Base-by-base conservation (phyloP, 2,113 vertebrate species). In the Procavia capensis region DNA sequence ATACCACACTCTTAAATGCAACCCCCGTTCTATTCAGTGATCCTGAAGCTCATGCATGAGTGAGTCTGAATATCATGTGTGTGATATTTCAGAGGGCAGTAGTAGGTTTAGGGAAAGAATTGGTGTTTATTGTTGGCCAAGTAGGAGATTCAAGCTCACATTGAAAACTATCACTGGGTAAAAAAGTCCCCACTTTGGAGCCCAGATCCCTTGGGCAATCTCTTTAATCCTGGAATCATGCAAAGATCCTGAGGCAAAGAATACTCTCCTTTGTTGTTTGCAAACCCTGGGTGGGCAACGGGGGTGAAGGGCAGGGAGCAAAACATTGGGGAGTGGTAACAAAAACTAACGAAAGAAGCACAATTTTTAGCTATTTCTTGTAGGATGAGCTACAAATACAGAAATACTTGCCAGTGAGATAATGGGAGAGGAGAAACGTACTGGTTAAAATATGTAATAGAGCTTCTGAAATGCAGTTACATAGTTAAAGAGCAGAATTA, bases 191-290 rank as follows among this genome's bases (percentile, higher is more conserved):
- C 64, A 36, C 29, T 25, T 64, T 93, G 63, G 29, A 95, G 34
- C 47, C 78, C 24, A 34, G 34, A n/a, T 89, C 88, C 31, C 36
- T 83, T 61, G 54, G 66, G 85, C n/a, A 76, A 90, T 85, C 47
- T 68, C 90, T 74, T 83, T 94, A 92, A 92, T 96, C 94, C 83
- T 85, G 10, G 59, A 70, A 85, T 74, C 84, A 20, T 74, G 68
- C 63, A 74, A 90, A 87, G 95, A 90, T 85, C 76, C 9, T 8
- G 13, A 80, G 57, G 91, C 86, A 54, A 78, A 80, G 78, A 85
- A 59, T 27, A 45, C 27, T 72, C 31, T 84, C 34, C 36, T 84
- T 66, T 91, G 82, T 80, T 96, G 61, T 66, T 85, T 94, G 34
- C 86, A n/a, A 80, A 54, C 47, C 5, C 10, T 79, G 54, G 36